Evolutionary conservation across 2,113 vertebrate genomes (phyloP).

Genomic region (Neotragus moschatus): DNA sequence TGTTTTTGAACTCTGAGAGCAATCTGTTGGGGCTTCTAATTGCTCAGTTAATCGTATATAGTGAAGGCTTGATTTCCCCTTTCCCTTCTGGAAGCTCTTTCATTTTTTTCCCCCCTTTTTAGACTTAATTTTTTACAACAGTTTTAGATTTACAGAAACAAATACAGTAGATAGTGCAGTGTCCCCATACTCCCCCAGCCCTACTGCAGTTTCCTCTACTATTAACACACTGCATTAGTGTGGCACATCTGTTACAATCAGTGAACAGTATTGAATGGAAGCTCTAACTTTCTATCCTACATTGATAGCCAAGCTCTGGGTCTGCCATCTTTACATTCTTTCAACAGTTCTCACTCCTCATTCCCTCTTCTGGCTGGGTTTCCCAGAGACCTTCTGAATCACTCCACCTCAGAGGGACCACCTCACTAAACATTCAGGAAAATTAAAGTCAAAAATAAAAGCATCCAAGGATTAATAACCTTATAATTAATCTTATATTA

Average conservation of each 20-base stretch:
- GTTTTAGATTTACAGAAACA: not conserved
- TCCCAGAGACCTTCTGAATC: not conserved
- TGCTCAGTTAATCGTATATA: not conserved
- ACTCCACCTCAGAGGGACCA: not conserved
- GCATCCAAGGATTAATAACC: not conserved
- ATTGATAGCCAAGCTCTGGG: not conserved
- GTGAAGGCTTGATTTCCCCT: not conserved
- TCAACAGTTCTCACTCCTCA: not conserved
- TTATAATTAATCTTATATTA: not conserved
- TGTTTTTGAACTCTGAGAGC: not conserved
- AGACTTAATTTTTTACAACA: not conserved
- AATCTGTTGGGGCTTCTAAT: not conserved
- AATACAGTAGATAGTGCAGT: not conserved
- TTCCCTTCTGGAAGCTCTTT: not conserved
- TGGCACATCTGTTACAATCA: not conserved
- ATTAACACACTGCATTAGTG: not conserved
- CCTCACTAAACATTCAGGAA: not conserved
- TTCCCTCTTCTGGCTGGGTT: not conserved
- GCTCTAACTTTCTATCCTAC: not conserved
- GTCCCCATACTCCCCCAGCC: not conserved
- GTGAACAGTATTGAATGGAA: not conserved
- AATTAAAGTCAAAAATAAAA: slow-evolving; percentile 18
- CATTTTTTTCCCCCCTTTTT: not conserved
- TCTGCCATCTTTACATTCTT: not conserved
- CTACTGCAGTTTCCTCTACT: not conserved